Evolutionary conservation across 2,888 invertebrate species (phyloP), one percentile per base, ranked within the genome.

Genomic region (Mycalesis mineus): DNA sequence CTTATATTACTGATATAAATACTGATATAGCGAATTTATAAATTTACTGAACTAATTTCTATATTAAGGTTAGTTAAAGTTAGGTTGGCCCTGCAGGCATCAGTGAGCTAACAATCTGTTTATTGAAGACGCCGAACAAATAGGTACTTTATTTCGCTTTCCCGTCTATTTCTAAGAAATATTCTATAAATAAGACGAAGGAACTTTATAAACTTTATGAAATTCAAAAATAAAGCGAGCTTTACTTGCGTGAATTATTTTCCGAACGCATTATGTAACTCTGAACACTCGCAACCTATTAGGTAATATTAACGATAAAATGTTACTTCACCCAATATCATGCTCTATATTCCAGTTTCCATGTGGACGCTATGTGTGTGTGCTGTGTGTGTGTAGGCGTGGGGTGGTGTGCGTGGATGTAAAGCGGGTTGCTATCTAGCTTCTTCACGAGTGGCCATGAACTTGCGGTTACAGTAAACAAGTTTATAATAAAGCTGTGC

Each of bases 361-460:
- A 57, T 37, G 40, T 47, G 17, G 41, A 37, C 44, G 6, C 2
- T n/a, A 39, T n/a, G 13, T 44, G 13, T 33, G 15, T 15, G 47
- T 33, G 40, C 13, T 40, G 22, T 11, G 8, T 50, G 13, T 9
- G 28, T 6, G 39, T 5, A 40, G 15, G 47, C 14, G 14, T 37
- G n/a, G 28, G 37, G 17, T 31, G 45, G 61, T 65, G 63, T 65
- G 61, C 39, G 61, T 57, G 41, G 47, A 59, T 70, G 74, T 74
- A 75, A 76, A 67, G 68, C 68, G 65, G 60, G 63, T 61, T 72
- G 78, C 78, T 84, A 85, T 83, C 80, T 83, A 75, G 76, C 66
- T 78, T 73, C 78, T 80, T 81, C 77, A 76, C 67, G 66, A 68
- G 71, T 78, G 82, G 71, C 80, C 81, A 70, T 84, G 83, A 80